phyloP scores from a whole-genome alignment of 2,888 invertebrate genomes.

The Heliconius aoede region DNA sequence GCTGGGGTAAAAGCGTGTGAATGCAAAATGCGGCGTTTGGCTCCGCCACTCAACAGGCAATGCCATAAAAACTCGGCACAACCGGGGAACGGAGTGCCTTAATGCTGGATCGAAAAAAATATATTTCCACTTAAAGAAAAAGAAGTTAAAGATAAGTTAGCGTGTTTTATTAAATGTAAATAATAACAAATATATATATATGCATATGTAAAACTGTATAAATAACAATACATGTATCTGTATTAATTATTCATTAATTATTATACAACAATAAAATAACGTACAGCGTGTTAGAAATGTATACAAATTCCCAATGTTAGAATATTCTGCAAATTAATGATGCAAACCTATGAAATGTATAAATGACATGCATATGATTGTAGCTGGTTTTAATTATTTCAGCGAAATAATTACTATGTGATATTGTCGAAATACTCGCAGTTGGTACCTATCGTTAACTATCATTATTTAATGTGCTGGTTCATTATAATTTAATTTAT shows the following conservation, averaged over 20 bases:
- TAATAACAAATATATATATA: too few species aligned
- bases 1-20: too few species aligned
- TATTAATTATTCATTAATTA: neutral
- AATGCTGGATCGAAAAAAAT: too few species aligned
- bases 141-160: too few species aligned
- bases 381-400: neutral
- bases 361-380: neutral
- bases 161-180: too few species aligned
- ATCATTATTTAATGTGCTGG: neutral
- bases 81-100: too few species aligned
- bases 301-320: neutral
- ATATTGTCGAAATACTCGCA: neutral
- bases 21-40: too few species aligned
- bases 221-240: neutral
- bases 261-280: neutral
- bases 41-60: too few species aligned
- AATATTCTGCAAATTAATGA: conserved; percentile 1
- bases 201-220: too few species aligned
- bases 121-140: too few species aligned
- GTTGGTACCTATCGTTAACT: neutral
- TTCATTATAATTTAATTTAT: neutral
- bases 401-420: neutral
- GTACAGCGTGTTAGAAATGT: neutral
- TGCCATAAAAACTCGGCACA: too few species aligned
- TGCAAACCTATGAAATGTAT: neutral